Evolutionary conservation across 2,888 invertebrate species (phyloP).

Genomic region (Mactromeris polynyma): DNA sequence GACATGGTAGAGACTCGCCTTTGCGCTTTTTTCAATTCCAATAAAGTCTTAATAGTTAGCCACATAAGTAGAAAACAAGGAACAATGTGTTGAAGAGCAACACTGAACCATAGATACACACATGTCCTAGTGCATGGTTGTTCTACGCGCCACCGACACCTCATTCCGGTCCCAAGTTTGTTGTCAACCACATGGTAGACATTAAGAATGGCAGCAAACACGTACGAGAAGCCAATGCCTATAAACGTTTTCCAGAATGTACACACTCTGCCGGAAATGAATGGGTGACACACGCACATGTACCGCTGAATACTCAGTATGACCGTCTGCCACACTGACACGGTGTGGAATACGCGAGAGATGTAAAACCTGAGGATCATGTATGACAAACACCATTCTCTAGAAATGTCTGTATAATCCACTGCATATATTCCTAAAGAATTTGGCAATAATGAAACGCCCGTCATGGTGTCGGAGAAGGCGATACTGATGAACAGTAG

Average conservation of each 20-base stretch:
- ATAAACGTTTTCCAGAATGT: conserved; percentile 69
- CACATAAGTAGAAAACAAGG: conserved; percentile 48
- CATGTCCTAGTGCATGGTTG: conserved; percentile 53
- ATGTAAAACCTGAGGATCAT: conserved; percentile 59
- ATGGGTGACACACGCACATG: conserved; percentile 74
- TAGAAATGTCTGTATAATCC: conserved; percentile 5
- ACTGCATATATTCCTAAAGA: conserved; percentile 51
- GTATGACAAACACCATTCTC: conserved; percentile 37
- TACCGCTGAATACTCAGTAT: conserved; percentile 70
- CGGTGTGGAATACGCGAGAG: conserved; percentile 69
- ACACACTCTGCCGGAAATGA: conserved; percentile 64
- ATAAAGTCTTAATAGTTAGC: conserved; percentile 49
- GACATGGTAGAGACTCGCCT: conserved; percentile 44
- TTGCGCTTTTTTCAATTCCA: conserved; percentile 42
- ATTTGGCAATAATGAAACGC: conserved; percentile 53
- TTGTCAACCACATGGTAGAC: conserved; percentile 56
- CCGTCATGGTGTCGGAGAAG: conserved; percentile 58
- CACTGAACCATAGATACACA: conserved; percentile 61
- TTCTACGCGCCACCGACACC: conserved; percentile 58
- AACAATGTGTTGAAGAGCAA: conserved; percentile 49
- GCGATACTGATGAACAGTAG: conserved; percentile 64
- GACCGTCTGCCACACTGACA: conserved; percentile 74
- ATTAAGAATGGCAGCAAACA: conserved; percentile 60
- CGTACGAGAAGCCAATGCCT: conserved; percentile 58
- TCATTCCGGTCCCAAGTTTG: conserved; percentile 7